Conservation (phyloP, 2,797 vertebrate species). For the Poecile montanus region DNA sequence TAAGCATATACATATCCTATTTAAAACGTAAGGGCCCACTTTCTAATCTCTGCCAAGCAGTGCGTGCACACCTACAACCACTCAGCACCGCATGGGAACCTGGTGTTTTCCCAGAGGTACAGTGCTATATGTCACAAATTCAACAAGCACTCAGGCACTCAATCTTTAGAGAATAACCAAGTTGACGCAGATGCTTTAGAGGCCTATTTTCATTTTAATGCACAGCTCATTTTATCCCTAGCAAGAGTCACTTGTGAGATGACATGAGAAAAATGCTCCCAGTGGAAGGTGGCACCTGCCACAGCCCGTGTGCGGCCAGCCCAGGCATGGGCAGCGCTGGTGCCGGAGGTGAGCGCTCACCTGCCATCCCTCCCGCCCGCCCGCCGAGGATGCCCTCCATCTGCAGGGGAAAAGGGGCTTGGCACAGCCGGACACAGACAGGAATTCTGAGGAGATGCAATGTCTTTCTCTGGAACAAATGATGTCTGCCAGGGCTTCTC, state of each 20-base stretch:
- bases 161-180: neutral
- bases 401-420: fast-evolving
- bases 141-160: neutral
- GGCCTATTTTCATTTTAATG: neutral
- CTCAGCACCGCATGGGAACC: neutral
- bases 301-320: fast-evolving
- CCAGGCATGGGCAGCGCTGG: neutral
- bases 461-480: neutral
- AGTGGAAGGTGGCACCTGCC: fast-evolving
- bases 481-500: fast-evolving
- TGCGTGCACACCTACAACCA: neutral
- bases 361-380: neutral
- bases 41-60: neutral
- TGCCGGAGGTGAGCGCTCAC: neutral
- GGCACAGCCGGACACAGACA: neutral
- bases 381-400: fast-evolving
- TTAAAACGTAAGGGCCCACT: neutral
- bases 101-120: neutral
- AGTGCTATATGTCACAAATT: neutral
- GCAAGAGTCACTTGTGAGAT: neutral
- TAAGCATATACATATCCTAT: neutral
- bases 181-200: neutral
- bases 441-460: fast-evolving
- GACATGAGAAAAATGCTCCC: neutral
- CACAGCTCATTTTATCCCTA: neutral